Evolutionary conservation across 2,888 invertebrate species (phyloP).

Genomic region (Meghimatium bilineatum): DNA sequence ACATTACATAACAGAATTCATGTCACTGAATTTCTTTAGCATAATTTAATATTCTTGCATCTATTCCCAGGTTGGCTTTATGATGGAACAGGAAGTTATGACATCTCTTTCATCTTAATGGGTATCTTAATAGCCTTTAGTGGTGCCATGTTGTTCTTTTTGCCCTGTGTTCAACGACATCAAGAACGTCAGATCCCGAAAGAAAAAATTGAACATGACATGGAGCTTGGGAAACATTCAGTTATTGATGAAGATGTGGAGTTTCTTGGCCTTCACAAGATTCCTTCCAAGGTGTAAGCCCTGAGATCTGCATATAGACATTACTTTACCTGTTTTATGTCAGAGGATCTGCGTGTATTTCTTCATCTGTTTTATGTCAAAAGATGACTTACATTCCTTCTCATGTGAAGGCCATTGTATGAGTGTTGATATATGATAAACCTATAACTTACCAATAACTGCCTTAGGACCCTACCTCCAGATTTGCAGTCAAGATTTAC

Average conservation of each 20-base stretch:
- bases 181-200: conserved; percentile 33
- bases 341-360: too few relatives aligned
- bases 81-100: conserved; percentile 87
- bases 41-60: neutral
- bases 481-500: too few relatives aligned
- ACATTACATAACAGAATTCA: too few relatives aligned
- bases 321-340: too few relatives aligned
- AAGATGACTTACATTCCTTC: neutral
- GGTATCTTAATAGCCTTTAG: conserved; percentile 90
- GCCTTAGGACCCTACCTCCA: too few relatives aligned
- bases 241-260: neutral
- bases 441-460: too few relatives aligned
- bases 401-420: neutral
- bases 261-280: conserved; percentile 7
- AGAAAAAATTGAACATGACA: conserved; percentile 27
- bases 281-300: neutral
- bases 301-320: too few relatives aligned
- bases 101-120: conserved; percentile 91
- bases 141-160: conserved; percentile 90
- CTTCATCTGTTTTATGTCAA: too few relatives aligned
- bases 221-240: conserved; percentile 47
- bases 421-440: too few relatives aligned
- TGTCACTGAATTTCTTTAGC: too few relatives aligned
- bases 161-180: conserved; percentile 63
- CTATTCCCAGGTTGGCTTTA: conserved; percentile 87